Conservation (phyloP, 2,888 invertebrate species). For the Fissipunctia ypsillon region DNA sequence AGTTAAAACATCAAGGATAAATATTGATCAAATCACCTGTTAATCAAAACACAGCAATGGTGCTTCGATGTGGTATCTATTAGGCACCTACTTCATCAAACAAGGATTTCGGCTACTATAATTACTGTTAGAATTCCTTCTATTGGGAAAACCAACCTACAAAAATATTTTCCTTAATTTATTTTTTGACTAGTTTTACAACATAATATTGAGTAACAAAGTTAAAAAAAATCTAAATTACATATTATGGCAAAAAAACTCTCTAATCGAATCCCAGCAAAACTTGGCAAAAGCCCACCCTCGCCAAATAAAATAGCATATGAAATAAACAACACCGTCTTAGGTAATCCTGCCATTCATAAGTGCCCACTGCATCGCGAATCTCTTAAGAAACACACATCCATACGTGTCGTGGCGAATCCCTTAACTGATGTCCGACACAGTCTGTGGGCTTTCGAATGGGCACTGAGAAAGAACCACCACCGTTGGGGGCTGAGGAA, state of each 20-base stretch:
- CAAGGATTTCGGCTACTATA: neutral
- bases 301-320: constrained; percentile 53
- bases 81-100: neutral
- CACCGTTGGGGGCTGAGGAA: constrained; percentile 12
- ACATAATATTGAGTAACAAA: neutral
- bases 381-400: constrained; percentile 69
- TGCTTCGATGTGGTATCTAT: neutral
- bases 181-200: neutral
- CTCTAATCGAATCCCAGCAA: too few relatives aligned
- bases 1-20: neutral
- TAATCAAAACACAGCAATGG: neutral
- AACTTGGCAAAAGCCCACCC: constrained; percentile 10
- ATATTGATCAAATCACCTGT: neutral
- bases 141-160: neutral
- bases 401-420: constrained; percentile 67
- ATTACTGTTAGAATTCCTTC: neutral
- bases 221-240: too few relatives aligned
- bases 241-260: neutral
- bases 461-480: constrained; percentile 59
- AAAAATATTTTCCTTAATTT: neutral
- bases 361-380: constrained; percentile 65
- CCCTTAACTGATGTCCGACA: constrained; percentile 70
- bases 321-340: constrained; percentile 60
- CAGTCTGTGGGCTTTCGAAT: constrained; percentile 61
- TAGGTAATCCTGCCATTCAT: constrained; percentile 68